Conservation (phyloP, 2,888 invertebrate species). For the Harpalus rufipes region DNA sequence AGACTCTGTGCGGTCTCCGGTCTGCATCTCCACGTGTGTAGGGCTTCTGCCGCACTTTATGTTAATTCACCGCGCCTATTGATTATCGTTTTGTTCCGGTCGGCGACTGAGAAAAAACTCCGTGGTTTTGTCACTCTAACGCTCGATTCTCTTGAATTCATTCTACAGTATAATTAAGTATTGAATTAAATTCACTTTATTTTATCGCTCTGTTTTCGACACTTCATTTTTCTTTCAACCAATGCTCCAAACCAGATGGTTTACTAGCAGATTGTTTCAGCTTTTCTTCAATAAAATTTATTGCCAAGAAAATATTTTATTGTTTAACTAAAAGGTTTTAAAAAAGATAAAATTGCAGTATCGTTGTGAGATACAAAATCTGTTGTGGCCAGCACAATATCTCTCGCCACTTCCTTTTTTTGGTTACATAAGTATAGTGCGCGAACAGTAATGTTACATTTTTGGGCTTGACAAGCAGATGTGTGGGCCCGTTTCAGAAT, state of each 20-base stretch:
- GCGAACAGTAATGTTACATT: too few species aligned
- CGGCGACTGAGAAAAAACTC: constrained; percentile 10
- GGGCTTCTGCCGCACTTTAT: constrained; percentile 29
- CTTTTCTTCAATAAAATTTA: too few species aligned
- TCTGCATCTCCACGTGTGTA: constrained; percentile 14
- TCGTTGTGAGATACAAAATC: too few species aligned
- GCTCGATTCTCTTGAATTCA: constrained; percentile 43
- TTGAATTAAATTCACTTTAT: constrained; percentile 50
- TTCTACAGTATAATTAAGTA: constrained; percentile 33
- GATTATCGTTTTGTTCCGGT: constrained; percentile 59
- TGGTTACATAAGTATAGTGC: too few species aligned
- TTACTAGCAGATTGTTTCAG: not conserved
- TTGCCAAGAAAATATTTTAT: too few species aligned
- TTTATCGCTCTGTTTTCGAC: constrained; percentile 47
- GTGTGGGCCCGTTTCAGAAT: too few species aligned
- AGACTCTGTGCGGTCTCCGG: constrained; percentile 25
- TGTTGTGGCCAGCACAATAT: too few species aligned
- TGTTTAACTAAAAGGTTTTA: too few species aligned
- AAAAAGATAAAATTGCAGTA: too few species aligned
- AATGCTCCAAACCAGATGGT: not conserved
- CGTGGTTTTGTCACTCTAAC: constrained; percentile 48
- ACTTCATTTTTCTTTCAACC: constrained; percentile 41
- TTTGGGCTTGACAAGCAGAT: too few species aligned
- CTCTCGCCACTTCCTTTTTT: too few species aligned
- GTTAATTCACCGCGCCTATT: constrained; percentile 52